Base-by-base conservation (phyloP, 2,797 vertebrate species). In the Phoebastria nigripes region DNA sequence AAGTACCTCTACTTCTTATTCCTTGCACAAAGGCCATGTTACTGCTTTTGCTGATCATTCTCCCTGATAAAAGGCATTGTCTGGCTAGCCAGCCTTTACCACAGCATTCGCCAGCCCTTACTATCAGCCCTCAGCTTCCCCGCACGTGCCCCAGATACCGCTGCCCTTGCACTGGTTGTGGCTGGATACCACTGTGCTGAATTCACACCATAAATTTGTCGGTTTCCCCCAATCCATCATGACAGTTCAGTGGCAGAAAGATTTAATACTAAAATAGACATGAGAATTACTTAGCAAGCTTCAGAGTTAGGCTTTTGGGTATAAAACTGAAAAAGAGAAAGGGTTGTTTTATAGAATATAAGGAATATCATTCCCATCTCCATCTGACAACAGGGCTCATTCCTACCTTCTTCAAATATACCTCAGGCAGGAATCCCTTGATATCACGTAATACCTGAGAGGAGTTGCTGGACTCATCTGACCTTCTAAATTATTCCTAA, bases 111-210 rank as follows among this genome's bases (percentile, higher is more conserved):
- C 26, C 59, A 51, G 52, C 9, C 8, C n/a, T 24, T n/a, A 17
- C 12, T 26, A 26, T 4, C 39, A 69, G 17, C 35, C 10, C 7
- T 6, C 25, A 82, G 44, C 39, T 52, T 67, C 37, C 22, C n/a
- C 2, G 0, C 49, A 16, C 4, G 2, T 18, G 18, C 37, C 25
- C 28, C 35, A 18, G 20, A 8, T 20, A 16, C 33, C 0, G 2
- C 39, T 55, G 47, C 3, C 41, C 9, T 15, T 37, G 35, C 29
- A 4, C 31, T 39, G 71, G 10, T 4, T 41, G n/a, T 35, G 51
- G 58, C 41, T 24, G 44, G 24, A 22, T 15, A n/a, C 11, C 33
- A 7, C 15, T 6, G 5, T 28, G 16, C 46, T 63, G n/a, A 79
- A 46, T 33, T 55, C 78, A 63, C 3, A 2, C 14, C n/a, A 69